phyloP scores from a whole-genome alignment of 2,797 vertebrate species.

The Aphelocoma californica region DNA sequence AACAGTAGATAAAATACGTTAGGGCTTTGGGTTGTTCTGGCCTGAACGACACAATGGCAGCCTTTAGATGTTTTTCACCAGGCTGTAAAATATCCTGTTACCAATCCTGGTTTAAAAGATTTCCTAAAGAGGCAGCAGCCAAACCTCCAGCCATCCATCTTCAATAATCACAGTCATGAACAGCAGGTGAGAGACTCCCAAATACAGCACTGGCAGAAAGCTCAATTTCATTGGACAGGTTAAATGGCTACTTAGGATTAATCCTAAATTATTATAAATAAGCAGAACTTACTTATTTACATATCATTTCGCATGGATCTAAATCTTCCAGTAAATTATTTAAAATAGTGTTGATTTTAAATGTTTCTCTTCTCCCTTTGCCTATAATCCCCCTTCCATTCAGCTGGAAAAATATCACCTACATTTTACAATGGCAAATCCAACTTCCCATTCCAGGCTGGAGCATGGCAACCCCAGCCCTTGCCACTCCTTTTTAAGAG shows the following conservation, averaged over 20 bases:
- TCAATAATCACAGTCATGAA: neutral
- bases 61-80: neutral
- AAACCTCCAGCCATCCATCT: neutral
- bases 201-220: neutral
- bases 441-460: neutral
- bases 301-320: neutral
- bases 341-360: neutral
- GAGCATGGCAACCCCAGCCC: neutral
- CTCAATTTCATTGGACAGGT: neutral
- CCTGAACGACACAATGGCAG: conserved; percentile 14
- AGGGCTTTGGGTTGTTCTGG: conserved; percentile 36
- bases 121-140: conserved; percentile 20
- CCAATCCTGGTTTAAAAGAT: conserved; percentile 1
- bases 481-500: neutral
- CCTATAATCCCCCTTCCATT: neutral
- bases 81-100: conserved; percentile 20
- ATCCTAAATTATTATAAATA: neutral
- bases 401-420: neutral
- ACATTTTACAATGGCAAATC: neutral
- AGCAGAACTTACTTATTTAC: neutral
- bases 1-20: conserved; percentile 51
- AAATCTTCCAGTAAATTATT: neutral
- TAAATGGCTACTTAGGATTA: neutral
- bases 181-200: neutral
- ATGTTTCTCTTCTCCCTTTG: neutral